Evolutionary conservation across 2,888 invertebrate species (phyloP), one percentile per base, ranked within the genome.

Genomic region (Lymantria dispar): DNA sequence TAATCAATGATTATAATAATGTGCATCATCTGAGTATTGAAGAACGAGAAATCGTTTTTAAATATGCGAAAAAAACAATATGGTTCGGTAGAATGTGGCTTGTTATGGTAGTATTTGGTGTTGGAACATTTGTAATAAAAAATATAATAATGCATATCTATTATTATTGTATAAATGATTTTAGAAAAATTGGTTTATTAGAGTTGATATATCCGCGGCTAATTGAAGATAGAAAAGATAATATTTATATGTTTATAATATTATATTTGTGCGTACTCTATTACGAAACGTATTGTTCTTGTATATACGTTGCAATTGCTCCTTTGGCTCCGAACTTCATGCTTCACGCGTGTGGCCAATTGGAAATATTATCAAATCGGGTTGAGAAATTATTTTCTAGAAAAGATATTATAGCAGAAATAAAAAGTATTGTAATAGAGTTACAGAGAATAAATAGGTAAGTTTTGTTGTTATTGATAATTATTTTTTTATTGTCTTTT

Each of bases 271-370:
- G 62, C 0, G 38, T 60, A 10, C 1, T 65, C 0, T 36, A 33
- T 8, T 75, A 50, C 47, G 70, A 47, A 8, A 5, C 45, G 1
- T 74, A 72, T 43, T 37, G 68, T 0, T 5, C 45, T 5, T 12
- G 57, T 1, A 62, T 76, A 50, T 80, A 76, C 9, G 45, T 59
- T 0, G 73, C 71, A 0, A 77, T 71, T 53, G 71, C 75, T 7
- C 78, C 84, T 0, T 37, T 85, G 12, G 75, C 78, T 0, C 76
- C 79, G 0, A 74, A 76, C 40, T 76, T 83, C 29, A 74, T 78
- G 58, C 52, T 84, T 2, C 84, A 85, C 46, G 70, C 68, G 0
- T 81, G 80, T 48, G 83, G 76, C 5, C 82, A 78, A 45, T 45
- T 84, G 13, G 78, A 80, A 22, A 14, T 83, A 8, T 7, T 3